These are phyloP conservation scores for Labrus mixtus DNA, from an alignment of 2,113 vertebrate genomes.

Conservation along the genomic window DNA sequence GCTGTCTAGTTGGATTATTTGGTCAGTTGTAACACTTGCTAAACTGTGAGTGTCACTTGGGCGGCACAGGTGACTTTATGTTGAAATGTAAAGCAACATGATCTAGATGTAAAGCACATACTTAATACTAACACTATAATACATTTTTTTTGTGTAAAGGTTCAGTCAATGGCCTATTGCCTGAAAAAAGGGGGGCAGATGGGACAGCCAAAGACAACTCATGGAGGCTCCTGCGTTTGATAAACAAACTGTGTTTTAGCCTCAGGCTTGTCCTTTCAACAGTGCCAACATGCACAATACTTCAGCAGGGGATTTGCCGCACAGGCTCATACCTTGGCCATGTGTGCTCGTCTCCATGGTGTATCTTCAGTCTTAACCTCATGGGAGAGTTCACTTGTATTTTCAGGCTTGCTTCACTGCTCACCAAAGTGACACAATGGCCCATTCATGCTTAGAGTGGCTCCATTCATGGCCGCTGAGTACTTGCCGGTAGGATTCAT, in stretches of 20 bases:
- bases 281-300: constrained; percentile 32
- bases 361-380: constrained; percentile 77
- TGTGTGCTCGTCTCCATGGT: constrained; percentile 73
- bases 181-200: constrained; percentile 7
- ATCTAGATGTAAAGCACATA: constrained; percentile 14
- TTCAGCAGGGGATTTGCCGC: constrained; percentile 38
- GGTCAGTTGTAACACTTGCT: no score
- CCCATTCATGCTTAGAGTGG: constrained; percentile 80
- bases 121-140: constrained; percentile 9
- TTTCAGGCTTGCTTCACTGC: constrained; percentile 71
- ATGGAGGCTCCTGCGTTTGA: constrained; percentile 45
- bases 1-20: no score
- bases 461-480: constrained; percentile 81
- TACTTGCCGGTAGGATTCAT: constrained; percentile 81
- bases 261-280: constrained; percentile 33
- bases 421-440: constrained; percentile 79
- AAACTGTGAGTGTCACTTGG: no score
- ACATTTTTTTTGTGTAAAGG: constrained; percentile 20
- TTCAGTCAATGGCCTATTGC: constrained; percentile 18
- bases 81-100: neutral
- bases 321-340: constrained; percentile 66
- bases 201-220: constrained; percentile 47
- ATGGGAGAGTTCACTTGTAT: constrained; percentile 81
- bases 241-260: constrained; percentile 64
- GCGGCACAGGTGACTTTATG: neutral